phyloP scores from a whole-genome alignment of 2,797 vertebrate species.

The Tamandua tetradactyla region DNA sequence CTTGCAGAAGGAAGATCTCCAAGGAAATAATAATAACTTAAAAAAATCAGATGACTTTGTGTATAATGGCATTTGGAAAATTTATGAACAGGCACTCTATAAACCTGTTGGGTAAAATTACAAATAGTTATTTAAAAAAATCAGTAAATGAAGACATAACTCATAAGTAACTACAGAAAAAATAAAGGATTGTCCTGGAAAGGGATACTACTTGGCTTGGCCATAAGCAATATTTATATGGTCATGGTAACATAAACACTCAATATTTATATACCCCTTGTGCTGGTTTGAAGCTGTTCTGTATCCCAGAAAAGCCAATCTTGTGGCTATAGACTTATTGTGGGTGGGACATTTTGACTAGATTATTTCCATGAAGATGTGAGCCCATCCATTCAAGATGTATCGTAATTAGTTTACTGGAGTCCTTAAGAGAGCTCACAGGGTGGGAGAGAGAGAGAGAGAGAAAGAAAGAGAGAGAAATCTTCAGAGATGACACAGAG shows the following conservation, averaged over 20 bases:
- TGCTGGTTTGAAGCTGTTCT: too few relatives aligned
- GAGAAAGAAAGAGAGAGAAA: too few relatives aligned
- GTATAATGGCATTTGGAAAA: background rate
- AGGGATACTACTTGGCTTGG: background rate
- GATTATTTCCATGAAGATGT: too few relatives aligned
- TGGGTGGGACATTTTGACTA: too few relatives aligned
- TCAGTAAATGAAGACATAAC: background rate
- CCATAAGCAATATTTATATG: background rate
- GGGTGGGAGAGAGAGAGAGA: too few relatives aligned
- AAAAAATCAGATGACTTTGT: background rate
- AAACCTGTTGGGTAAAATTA: background rate
- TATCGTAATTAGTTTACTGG: too few relatives aligned
- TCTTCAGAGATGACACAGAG: too few relatives aligned
- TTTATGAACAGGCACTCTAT: background rate
- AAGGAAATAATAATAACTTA: background rate
- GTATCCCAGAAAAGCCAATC: too few relatives aligned
- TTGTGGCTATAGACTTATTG: too few relatives aligned
- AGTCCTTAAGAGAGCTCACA: background rate
- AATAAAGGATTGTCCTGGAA: background rate
- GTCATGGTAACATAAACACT: too few relatives aligned
- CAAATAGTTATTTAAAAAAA: background rate
- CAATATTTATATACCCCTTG: too few relatives aligned
- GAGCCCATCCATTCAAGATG: too few relatives aligned
- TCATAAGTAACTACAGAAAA: background rate
- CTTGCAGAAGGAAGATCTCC: background rate